Evolutionary conservation across 2,888 invertebrate species (phyloP), one percentile per base, ranked within the genome.

Genomic region (Drosophila mimica): DNA sequence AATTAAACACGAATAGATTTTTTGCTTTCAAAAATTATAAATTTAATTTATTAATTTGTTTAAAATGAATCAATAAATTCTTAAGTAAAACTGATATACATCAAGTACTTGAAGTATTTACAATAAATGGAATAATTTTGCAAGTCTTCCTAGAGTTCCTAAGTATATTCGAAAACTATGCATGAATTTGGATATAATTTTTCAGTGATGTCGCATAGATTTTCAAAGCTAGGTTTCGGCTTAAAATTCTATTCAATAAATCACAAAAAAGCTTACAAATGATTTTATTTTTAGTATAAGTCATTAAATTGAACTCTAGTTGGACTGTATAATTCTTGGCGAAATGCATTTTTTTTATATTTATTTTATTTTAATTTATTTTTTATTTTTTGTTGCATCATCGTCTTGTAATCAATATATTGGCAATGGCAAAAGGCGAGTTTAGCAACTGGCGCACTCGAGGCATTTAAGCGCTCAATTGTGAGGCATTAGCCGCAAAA

Each of bases 381-480:
- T 5, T 31, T 4, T n/a, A n/a, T 28, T 52, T 33, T 17, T 25
- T 25, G 15, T 25, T 8, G 54, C 59, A 51, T 63, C 62, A 54
- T 20, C 76, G 65, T 61, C 70, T 81, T 73, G 76, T 65, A 68
- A 85, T 76, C 31, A 62, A 88, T 82, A 68, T 52, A 20, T 58
- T 58, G 59, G 36, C 69, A 59, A 65, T 65, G 62, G 53, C 43
- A 59, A 59, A 63, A 36, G 28, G 78, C 38, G 58, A 68, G 60
- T 59, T 63, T 66, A 54, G 25, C 70, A 66, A 57, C 36, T 74
- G 81, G 88, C 88, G 69, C 71, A 88, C 72, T 73, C 88, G 70
- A 89, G 88, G 73, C 90, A 88, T 82, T 84, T 89, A 84, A 72
- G 82, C 61, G 84, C 63, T 76, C 75, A 66, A 71, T 83, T 83